Conservation (phyloP, 2,888 invertebrate species). For the Hetaerina titia region DNA sequence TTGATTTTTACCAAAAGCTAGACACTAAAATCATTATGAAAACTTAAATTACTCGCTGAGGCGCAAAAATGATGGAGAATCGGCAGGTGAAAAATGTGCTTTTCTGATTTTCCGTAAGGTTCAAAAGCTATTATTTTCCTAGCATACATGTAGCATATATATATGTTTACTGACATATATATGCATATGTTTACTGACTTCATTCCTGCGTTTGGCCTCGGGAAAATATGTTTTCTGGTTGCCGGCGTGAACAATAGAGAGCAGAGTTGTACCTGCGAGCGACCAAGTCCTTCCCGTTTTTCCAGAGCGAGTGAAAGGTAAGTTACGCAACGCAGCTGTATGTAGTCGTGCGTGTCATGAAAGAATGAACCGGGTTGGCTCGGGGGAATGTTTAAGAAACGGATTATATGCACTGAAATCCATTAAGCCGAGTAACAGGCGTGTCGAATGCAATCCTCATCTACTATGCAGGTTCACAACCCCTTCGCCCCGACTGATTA, state of each 20-base stretch:
- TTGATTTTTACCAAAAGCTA: too few relatives aligned
- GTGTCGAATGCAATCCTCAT: not conserved
- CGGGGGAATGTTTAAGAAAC: slow-evolving; percentile 1
- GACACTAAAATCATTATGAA: too few relatives aligned
- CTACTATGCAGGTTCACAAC: not conserved
- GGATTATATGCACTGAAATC: not conserved
- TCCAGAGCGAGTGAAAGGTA: slow-evolving; percentile 9
- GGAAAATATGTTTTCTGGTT: not conserved
- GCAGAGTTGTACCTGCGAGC: not conserved
- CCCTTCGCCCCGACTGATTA: not conserved
- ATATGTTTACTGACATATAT: not conserved
- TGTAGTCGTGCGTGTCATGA: not conserved
- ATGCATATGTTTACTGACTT: not conserved
- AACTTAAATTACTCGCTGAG: too few relatives aligned
- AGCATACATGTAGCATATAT: not conserved
- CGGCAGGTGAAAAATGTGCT: not conserved
- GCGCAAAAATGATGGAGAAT: too few relatives aligned
- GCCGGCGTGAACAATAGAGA: not conserved
- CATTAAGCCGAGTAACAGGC: not conserved
- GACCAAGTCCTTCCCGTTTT: not conserved
- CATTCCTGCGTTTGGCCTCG: not conserved
- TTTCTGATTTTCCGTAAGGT: not conserved
- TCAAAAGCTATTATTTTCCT: not conserved
- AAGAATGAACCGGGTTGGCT: not conserved
- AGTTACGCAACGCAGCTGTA: not conserved